Conservation (phyloP, 1,140 invertebrate genomes). For the Leptinotarsa texana region DNA sequence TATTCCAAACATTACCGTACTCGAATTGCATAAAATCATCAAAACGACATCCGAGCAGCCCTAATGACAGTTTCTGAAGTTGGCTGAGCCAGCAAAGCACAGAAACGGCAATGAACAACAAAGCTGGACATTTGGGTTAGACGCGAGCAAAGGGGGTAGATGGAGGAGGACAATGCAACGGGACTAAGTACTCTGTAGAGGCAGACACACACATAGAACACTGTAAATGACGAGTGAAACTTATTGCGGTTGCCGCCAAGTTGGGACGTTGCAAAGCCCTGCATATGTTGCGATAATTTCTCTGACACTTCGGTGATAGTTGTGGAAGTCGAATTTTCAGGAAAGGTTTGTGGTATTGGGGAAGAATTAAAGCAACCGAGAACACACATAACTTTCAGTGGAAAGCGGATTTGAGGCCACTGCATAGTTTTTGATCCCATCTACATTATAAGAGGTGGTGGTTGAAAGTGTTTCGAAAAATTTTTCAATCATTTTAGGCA, state of each 20-base stretch:
- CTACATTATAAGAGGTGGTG: too few relatives aligned
- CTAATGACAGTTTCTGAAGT: slow-evolving; percentile 17
- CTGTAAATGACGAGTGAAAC: slow-evolving; percentile 16
- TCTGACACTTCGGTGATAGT: not conserved
- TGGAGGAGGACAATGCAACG: not conserved
- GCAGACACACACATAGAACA: slow-evolving; percentile 13
- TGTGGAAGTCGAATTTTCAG: not conserved
- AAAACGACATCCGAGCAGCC: slow-evolving; percentile 11
- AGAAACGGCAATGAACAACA: slow-evolving; percentile 1
- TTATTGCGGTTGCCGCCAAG: slow-evolving; percentile 19
- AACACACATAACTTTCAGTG: too few relatives aligned
- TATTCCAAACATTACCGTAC: slow-evolving; percentile 1
- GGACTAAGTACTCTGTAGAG: slow-evolving; percentile 6
- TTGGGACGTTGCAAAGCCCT: slow-evolving; percentile 7
- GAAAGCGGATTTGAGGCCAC: too few relatives aligned
- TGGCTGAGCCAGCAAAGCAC: slow-evolving; percentile 1
- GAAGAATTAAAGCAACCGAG: too few relatives aligned
- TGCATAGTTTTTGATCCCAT: too few relatives aligned
- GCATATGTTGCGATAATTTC: slow-evolving; percentile 23
- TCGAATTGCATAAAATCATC: slow-evolving; percentile 19
- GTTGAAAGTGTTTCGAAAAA: too few relatives aligned
- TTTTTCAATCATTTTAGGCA: too few relatives aligned
- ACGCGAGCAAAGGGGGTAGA: not conserved
- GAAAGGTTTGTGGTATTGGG: too few relatives aligned
- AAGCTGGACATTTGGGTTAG: not conserved